Base-by-base conservation (phyloP, 2,888 invertebrate genomes). In the Drepana falcataria region DNA sequence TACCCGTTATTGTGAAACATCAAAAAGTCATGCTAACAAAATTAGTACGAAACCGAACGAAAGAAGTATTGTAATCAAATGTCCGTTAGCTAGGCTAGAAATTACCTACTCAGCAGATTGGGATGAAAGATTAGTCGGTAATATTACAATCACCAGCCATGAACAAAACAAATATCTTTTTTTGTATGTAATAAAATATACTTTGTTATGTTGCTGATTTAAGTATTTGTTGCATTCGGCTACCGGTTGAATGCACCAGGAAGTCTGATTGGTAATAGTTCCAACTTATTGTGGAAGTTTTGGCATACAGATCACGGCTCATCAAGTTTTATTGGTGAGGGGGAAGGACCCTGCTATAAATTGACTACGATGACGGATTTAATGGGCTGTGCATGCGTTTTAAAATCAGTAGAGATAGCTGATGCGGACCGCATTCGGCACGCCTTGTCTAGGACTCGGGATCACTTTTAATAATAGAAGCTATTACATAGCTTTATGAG, bases 221-320 rank as follows among this genome's bases (percentile, higher is more conserved):
- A 64, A 69, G 62, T 60, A 57, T 66, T 60, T 57, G 64, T 60
- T 66, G 53, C 60, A 60, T 58, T 48, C 48, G 54, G 41, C 59
- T 64, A 75, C 73, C 75, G 67, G 57, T 51, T 64, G 63, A 63
- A 68, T 72, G 67, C 67, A 69, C 54, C 69, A 69, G 76, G 73
- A 74, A 60, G 61, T 69, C 63, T 64, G 58, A 65, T 69, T 69
- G 64, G 71, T 71, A 75, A 77, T 81, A 75, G 78, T 71, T 72
- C 72, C 70, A 71, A 81, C 73, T 81, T 81, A 82, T 79, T 85
- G 85, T 85, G 81, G 85, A 82, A 82, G 73, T 84, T 86, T 84
- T 82, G 80, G 84, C 83, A 81, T 78, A 83, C 80, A 81, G 79
- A 87, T 81, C 85, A 89, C 79, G 90, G 86, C 77, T 85, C 90